Evolutionary conservation across 2,888 invertebrate species (phyloP), one percentile per base, ranked within the genome.

Genomic region (Argynnis bischoffii): DNA sequence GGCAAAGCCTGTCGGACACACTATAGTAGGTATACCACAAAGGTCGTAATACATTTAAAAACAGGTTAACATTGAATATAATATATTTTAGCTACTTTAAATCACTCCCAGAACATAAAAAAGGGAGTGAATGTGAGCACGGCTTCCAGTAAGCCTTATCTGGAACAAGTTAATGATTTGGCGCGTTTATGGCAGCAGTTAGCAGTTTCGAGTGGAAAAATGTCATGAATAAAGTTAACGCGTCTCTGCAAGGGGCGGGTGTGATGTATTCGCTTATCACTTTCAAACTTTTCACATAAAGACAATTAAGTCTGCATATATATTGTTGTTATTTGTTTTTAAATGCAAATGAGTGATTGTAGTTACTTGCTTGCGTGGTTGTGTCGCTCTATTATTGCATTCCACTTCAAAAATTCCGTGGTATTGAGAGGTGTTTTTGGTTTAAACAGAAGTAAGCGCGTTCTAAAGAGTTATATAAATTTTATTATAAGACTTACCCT

Each of bases 141-240:
- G 59, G 48, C 53, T 67, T 47, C 26, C 67, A 63, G 66, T 59
- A 64, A 60, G 51, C 55, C 64, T 69, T 69, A 69, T 69, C 69
- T 55, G 67, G 46, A 53, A 54, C 48, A 53, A 67, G 67, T 70
- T 70, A 67, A 67, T 67, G 67, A 67, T 70, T 67, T 64, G 60
- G 53, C 64, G 64, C 67, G 64, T 70, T 67, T 70, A 64, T 61
- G 60, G 55, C 53, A 26, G 63, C 54, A 64, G 61, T 59, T 64
- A 61, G 61, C 61, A 61, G 61, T 67, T 67, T 59, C 59, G 64
- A 67, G 54, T 64, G 56, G 64, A 69, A 69, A 69, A 69, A 64
- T 61, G 64, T 68, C 67, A 60, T 61, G 60, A 69, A 64, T 69
- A 64, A 64, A 69, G 46, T 61, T 68, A 60, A 41, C 68, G 46